These are phyloP conservation scores for Mus caroli DNA, from an alignment of 2,797 vertebrate species.

Conservation along the genomic window DNA sequence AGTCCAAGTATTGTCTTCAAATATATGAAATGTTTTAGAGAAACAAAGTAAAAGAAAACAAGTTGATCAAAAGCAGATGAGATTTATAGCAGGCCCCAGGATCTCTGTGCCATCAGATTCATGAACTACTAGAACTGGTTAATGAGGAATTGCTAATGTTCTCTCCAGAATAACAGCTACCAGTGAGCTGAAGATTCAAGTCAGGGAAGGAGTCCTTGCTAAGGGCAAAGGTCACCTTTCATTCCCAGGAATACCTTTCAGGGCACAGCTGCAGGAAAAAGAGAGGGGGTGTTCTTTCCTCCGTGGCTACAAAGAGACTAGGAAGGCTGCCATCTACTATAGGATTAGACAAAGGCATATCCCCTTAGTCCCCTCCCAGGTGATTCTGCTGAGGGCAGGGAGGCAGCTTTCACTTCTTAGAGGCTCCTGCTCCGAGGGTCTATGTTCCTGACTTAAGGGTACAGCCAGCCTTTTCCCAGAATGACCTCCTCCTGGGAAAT, in stretches of 20 bases:
- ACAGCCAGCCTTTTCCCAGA: not conserved
- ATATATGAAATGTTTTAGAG: slow-evolving; percentile 17
- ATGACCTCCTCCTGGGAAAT: not conserved
- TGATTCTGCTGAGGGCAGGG: not conserved
- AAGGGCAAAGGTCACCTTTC: slow-evolving; percentile 44
- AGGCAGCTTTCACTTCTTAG: not conserved
- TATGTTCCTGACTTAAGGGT: fast-evolving
- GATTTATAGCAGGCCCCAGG: slow-evolving; percentile 25
- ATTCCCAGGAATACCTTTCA: not conserved
- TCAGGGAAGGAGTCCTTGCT: not conserved
- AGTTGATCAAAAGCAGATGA: not conserved
- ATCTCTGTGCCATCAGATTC: slow-evolving; percentile 39
- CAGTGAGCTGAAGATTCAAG: not conserved
- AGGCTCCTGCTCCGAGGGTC: not conserved
- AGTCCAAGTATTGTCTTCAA: slow-evolving; percentile 18
- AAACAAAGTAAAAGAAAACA: slow-evolving; percentile 27
- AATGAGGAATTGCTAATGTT: slow-evolving; percentile 18
- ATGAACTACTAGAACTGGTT: not conserved
- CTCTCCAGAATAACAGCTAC: slow-evolving; percentile 29
- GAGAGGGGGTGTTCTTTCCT: not conserved
- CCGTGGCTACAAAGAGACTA: slow-evolving; percentile 47
- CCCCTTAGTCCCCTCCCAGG: not conserved
- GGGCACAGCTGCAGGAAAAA: slow-evolving; percentile 6
- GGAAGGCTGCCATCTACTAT: not conserved
- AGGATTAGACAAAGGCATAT: not conserved